phyloP scores from a whole-genome alignment of 2,888 invertebrate genomes.

The Allacma fusca region DNA sequence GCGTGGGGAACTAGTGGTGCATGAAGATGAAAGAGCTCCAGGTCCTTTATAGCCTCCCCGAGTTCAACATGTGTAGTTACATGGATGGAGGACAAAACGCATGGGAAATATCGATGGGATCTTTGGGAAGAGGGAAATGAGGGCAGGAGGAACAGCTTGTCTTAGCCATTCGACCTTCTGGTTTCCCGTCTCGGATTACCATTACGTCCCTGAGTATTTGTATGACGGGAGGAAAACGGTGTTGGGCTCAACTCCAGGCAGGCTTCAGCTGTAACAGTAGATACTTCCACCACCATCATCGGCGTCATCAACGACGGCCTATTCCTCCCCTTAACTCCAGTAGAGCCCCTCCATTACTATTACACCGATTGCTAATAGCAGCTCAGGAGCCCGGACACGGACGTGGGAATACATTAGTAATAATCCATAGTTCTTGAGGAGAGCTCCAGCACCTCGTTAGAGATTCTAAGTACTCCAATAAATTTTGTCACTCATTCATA shows the following conservation, averaged over 20 bases:
- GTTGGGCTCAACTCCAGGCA: too few relatives aligned
- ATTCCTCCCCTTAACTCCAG: background rate
- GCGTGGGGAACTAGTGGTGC: background rate
- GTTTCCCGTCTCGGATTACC: slow-evolving; percentile 25
- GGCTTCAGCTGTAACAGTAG: too few relatives aligned
- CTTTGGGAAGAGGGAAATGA: slow-evolving; percentile 19
- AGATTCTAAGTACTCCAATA: slow-evolving; percentile 12
- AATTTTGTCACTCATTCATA: slow-evolving; percentile 3
- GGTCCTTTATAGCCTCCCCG: background rate
- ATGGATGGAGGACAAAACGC: background rate
- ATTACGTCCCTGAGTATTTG: background rate
- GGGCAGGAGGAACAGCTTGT: slow-evolving; percentile 36
- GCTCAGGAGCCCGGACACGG: background rate
- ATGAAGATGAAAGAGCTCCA: slow-evolving; percentile 1
- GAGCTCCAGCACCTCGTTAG: slow-evolving; percentile 12
- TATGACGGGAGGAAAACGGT: too few relatives aligned
- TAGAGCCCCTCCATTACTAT: slow-evolving; percentile 18
- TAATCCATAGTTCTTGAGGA: slow-evolving; percentile 8
- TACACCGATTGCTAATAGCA: slow-evolving; percentile 31
- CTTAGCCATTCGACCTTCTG: slow-evolving; percentile 22
- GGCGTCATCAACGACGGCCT: too few relatives aligned
- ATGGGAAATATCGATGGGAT: slow-evolving; percentile 2
- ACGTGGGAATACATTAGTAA: slow-evolving; percentile 8
- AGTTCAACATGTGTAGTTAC: background rate
- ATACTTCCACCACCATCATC: too few relatives aligned